Base-by-base conservation (phyloP, 2,113 vertebrate species). In the Lipophrys pholis region DNA sequence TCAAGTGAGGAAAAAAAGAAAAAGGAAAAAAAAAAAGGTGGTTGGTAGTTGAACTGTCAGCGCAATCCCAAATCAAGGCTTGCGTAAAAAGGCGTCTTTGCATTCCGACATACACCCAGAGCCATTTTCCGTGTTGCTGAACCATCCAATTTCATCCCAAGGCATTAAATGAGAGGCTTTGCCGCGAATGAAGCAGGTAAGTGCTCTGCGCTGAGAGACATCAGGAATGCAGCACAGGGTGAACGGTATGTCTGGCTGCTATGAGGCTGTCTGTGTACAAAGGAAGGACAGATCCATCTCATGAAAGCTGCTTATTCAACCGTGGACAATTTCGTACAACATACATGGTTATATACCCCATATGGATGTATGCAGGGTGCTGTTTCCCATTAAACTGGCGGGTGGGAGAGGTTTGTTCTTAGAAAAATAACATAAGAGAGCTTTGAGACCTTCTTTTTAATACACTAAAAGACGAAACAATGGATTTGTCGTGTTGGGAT, bases 121-220 rank as follows among this genome's bases (percentile, higher is more conserved):
- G 36, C 8, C 14, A 14, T 64, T 58, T 66, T 59, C 54, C 11
- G 11, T 14, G 3, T 2, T 6, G 57, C 60, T 66, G 45, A 11
- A 39, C 11, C 17, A 30, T 61, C 30, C 8, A 43, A n/a, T 60
- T 73, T 49, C 21, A 38, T 45, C 55, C 61, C 52, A 46, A 52
- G 54, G 39, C 42, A 39, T 45, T 50, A 36, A 69, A 69, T 41
- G 21, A 65, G 59, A 49, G 39, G 21, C 39, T 67, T 58, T 57
- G 14, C 21, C 52, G 54, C 7, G 63, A 41, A 3, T 60, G 51
- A 72, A 51, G 48, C 57, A 80, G 66, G 63, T 83, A 49, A 72
- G 41, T 76, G 48, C 38, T 11, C 30, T 21, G 10, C 60, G 59
- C 15, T 58, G 42, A 53, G 41, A 30, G 7, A 46, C 43, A 53